These are phyloP conservation scores for Hemicordylus capensis DNA, from an alignment of 2,113 vertebrate genomes.

Conservation along the genomic window DNA sequence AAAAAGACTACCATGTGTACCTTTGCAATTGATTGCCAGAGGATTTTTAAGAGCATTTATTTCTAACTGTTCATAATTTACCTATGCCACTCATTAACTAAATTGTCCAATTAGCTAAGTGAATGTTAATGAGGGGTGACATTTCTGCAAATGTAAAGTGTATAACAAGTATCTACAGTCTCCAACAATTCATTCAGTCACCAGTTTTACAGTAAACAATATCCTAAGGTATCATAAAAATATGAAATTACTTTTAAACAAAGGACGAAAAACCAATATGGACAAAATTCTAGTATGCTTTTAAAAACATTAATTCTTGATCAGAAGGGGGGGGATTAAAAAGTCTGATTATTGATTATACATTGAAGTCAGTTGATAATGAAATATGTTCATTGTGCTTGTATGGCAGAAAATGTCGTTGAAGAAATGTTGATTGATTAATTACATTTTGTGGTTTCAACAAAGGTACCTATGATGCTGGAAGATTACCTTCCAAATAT, in stretches of 20 bases:
- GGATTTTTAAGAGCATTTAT: background rate
- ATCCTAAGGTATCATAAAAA: background rate
- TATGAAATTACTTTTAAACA: background rate
- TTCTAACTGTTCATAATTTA: background rate
- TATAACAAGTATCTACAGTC: background rate
- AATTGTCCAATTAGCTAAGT: background rate
- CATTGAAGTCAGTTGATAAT: background rate
- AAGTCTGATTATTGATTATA: background rate
- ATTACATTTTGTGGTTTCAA: background rate
- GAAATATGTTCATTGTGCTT: background rate
- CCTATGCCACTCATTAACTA: background rate
- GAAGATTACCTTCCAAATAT: conserved; percentile 87
- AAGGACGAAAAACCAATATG: background rate
- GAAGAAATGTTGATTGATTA: background rate
- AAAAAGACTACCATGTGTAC: background rate
- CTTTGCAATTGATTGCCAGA: background rate
- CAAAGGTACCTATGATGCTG: conserved; percentile 1
- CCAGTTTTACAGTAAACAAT: background rate
- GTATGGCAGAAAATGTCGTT: background rate
- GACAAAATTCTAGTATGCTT: background rate
- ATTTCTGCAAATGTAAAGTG: background rate
- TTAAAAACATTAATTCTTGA: background rate
- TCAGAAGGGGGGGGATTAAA: background rate
- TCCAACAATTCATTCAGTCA: background rate
- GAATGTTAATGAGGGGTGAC: background rate